phyloP scores from a whole-genome alignment of 2,113 vertebrate species.

The Eupsittula cactorum region DNA sequence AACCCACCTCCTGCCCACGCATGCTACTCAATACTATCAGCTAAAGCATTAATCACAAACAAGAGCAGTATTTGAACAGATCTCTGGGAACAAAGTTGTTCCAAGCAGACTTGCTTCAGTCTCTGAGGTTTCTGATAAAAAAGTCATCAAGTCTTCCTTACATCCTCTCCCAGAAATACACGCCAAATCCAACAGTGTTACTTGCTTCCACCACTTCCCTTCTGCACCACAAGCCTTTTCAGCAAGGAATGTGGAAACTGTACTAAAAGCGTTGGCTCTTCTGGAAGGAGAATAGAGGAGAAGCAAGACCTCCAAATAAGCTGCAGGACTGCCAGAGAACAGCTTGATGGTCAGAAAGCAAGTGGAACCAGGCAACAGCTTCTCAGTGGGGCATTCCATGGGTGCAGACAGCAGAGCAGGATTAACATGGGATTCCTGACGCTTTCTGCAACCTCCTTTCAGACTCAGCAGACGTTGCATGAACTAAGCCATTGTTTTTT shows the following conservation, averaged over 20 bases:
- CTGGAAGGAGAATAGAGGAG: neutral
- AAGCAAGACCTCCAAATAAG: neutral
- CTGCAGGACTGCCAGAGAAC: neutral
- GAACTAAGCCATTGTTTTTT: neutral
- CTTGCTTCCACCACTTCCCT: neutral
- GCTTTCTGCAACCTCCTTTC: neutral
- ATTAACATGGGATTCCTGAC: neutral
- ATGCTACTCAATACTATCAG: neutral
- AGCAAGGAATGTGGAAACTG: neutral
- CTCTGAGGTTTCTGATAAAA: neutral
- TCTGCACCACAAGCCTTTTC: neutral
- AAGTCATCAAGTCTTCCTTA: neutral
- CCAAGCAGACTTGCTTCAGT: neutral
- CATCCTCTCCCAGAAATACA: neutral
- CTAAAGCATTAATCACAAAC: neutral
- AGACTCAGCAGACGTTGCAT: neutral
- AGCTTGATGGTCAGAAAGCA: accelerated
- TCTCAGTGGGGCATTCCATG: accelerated
- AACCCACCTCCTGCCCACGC: neutral
- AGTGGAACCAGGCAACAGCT: neutral
- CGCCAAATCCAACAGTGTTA: neutral
- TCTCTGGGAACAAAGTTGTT: neutral
- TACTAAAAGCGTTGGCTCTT: neutral
- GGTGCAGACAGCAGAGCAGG: neutral
- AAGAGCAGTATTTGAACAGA: neutral